A percentile compares a stretch with the other conserved stretches of the same genome.
Conservation (phyloP, 2,888 invertebrate genomes). For the Morpho helenor region DNA sequence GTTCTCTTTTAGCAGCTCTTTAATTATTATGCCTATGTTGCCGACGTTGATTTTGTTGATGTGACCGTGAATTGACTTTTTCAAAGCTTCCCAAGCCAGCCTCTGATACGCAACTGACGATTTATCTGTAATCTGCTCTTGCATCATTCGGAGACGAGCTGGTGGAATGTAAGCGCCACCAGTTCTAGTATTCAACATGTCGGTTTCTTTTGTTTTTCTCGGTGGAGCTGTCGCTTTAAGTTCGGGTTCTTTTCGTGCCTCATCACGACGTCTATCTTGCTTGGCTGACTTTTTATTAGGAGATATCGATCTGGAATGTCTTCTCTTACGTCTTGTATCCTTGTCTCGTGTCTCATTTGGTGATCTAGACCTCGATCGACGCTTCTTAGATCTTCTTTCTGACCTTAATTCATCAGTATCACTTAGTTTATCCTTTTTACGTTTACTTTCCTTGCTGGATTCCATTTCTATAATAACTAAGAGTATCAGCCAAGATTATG, state of each 20-base stretch:
- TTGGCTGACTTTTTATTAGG: constrained; percentile 39
- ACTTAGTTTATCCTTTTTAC: constrained; percentile 49
- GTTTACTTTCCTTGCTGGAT: constrained; percentile 45
- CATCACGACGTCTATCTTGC: constrained; percentile 42
- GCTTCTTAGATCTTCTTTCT: constrained; percentile 50
- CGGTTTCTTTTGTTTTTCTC: constrained; percentile 67
- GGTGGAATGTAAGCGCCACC: constrained; percentile 99
- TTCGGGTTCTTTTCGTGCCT: constrained; percentile 33
- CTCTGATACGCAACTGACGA: constrained; percentile 96
- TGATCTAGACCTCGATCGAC: constrained; percentile 51
- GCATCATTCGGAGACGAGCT: constrained; percentile 96
- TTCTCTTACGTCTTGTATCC: constrained; percentile 51
- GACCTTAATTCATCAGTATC: constrained; percentile 48
- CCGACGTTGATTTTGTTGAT: constrained; percentile 98
- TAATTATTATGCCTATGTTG: constrained; percentile 94
- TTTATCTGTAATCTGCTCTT: constrained; percentile 97
- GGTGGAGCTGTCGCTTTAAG: constrained; percentile 44
- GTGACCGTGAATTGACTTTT: constrained; percentile 98
- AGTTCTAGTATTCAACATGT: constrained; percentile 89
- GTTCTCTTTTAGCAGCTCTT: constrained; percentile 95
- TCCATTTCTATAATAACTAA: constrained; percentile 42
- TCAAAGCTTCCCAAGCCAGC: constrained; percentile 98
- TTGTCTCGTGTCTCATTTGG: constrained; percentile 38
- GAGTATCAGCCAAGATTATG: neutral
- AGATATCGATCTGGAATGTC: constrained; percentile 52